Conservation (phyloP, 2,113 vertebrate species). For the Oriolus oriolus region DNA sequence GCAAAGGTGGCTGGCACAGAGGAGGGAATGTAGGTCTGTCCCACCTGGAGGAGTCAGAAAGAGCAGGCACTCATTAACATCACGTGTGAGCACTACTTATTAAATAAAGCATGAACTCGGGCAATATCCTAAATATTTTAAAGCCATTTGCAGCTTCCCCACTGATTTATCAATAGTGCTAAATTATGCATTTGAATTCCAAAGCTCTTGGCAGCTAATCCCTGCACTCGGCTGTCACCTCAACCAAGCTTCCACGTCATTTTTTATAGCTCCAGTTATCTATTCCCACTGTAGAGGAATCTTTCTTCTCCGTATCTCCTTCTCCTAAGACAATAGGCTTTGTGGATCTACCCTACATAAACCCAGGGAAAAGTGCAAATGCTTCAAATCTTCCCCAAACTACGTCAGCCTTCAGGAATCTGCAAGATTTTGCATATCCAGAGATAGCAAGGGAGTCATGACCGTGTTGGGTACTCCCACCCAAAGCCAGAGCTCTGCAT, state of each 20-base stretch:
- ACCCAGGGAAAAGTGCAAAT: neutral
- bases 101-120: neutral
- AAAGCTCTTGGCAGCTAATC: slow-evolving; percentile 26
- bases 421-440: slow-evolving; percentile 24
- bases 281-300: neutral
- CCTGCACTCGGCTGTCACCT: slow-evolving; percentile 14
- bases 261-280: slow-evolving; percentile 37
- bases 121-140: slow-evolving; percentile 51
- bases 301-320: neutral
- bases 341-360: neutral
- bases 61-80: neutral
- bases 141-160: neutral
- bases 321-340: neutral
- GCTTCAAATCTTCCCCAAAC: neutral
- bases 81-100: neutral
- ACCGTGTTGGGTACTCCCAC: neutral
- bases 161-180: slow-evolving; percentile 28
- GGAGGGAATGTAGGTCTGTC: slow-evolving; percentile 96
- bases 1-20: slow-evolving; percentile 94
- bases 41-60: slow-evolving; percentile 78
- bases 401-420: neutral
- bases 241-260: neutral
- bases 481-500: slow-evolving; percentile 20
- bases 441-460: slow-evolving; percentile 9
- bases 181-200: slow-evolving; percentile 48